Evolutionary conservation across 2,113 vertebrate genomes (phyloP).

Genomic region (Notechis scutatus): DNA sequence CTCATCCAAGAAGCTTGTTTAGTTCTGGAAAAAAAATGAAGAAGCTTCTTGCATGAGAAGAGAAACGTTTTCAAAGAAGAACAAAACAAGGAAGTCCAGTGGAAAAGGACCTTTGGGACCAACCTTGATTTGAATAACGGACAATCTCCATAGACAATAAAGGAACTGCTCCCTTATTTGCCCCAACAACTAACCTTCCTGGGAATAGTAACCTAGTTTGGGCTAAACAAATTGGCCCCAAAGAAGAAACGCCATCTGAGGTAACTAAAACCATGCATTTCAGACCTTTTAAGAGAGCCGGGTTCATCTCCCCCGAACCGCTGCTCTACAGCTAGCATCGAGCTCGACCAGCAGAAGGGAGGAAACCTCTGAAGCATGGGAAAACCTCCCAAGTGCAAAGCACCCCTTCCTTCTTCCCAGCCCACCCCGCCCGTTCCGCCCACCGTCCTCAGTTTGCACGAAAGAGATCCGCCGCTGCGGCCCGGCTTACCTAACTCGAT

Average conservation of each 20-base stretch:
- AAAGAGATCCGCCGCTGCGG: too few relatives aligned
- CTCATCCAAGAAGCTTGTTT: neutral
- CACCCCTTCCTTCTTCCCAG: neutral
- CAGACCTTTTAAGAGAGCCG: neutral
- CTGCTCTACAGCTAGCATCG: neutral
- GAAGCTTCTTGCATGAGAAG: too few relatives aligned
- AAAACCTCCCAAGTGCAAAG: neutral
- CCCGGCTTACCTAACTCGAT: constrained; percentile 63
- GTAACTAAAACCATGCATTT: neutral
- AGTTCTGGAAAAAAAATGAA: too few relatives aligned
- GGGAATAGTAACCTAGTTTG: neutral
- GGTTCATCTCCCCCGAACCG: neutral
- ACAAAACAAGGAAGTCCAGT: neutral
- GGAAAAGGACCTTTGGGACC: neutral
- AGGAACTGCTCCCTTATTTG: neutral
- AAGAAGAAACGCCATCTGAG: neutral
- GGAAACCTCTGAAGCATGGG: neutral
- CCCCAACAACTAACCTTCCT: neutral
- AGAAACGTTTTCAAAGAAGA: too few relatives aligned
- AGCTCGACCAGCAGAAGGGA: neutral
- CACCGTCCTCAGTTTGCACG: neutral
- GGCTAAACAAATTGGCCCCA: neutral
- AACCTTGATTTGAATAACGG: neutral
- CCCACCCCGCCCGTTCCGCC: neutral
- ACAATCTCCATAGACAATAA: neutral